These are phyloP conservation scores for Myxocyprinus asiaticus DNA, from an alignment of 2,113 vertebrate species.

Conservation along the genomic window DNA sequence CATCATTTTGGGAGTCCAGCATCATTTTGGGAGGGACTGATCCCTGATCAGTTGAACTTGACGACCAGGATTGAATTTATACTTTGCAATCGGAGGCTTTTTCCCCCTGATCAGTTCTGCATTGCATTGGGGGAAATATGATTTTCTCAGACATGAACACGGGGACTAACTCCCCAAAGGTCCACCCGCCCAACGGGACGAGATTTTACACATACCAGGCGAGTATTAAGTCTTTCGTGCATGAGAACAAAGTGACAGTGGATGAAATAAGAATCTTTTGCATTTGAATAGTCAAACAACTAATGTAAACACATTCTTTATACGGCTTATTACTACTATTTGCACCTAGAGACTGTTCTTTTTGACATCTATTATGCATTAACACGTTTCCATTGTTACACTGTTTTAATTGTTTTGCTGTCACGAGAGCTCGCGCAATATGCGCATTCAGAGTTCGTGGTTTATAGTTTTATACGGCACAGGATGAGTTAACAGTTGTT, in stretches of 20 bases:
- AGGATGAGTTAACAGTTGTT: too few relatives aligned
- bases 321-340: not conserved
- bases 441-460: too few relatives aligned
- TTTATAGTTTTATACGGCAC: too few relatives aligned
- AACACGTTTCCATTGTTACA: too few relatives aligned
- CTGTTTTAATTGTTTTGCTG: too few relatives aligned
- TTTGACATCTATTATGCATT: too few relatives aligned
- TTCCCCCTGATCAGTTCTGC: slow-evolving; percentile 64
- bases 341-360: not conserved
- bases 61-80: slow-evolving; percentile 29
- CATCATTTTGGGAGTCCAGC: slow-evolving; percentile 4
- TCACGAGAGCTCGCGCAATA: too few relatives aligned
- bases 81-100: slow-evolving; percentile 1
- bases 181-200: slow-evolving; percentile 95
- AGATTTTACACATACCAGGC: slow-evolving; percentile 97
- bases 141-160: slow-evolving; percentile 97
- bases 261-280: not conserved
- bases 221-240: slow-evolving; percentile 66
- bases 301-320: not conserved
- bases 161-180: slow-evolving; percentile 93
- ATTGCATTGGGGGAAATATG: slow-evolving; percentile 83
- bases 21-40: slow-evolving; percentile 15
- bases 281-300: not conserved
- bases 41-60: slow-evolving; percentile 14
- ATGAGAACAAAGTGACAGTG: not conserved